These are phyloP conservation scores for Vireo altiloquus DNA, from an alignment of 2,113 vertebrate species.

Conservation along the genomic window DNA sequence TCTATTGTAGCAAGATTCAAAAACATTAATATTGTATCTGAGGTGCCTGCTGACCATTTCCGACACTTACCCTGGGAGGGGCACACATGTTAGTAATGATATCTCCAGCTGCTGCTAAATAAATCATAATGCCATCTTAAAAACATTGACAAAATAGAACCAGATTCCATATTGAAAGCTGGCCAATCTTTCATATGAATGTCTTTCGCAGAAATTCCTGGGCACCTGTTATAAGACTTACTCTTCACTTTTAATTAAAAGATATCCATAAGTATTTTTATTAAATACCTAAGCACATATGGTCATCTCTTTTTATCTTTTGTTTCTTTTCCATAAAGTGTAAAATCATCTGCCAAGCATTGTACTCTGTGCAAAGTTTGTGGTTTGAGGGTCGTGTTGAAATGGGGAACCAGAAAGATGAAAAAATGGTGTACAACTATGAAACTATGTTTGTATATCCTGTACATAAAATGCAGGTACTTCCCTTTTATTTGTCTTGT, in stretches of 20 bases:
- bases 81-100: constrained; percentile 47
- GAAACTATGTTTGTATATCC: not conserved
- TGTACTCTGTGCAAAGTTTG: not conserved
- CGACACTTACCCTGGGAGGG: not conserved
- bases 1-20: not conserved
- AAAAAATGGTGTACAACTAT: not conserved
- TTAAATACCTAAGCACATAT: not conserved
- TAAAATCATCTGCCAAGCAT: not conserved
- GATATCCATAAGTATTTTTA: constrained; percentile 9
- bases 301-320: constrained; percentile 13
- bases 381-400: not conserved
- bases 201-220: constrained; percentile 38
- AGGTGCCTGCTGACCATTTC: constrained; percentile 26
- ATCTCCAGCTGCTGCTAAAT: constrained; percentile 54
- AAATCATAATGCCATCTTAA: constrained; percentile 60
- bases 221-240: constrained; percentile 49
- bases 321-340: not conserved
- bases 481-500: not conserved
- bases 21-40: constrained; percentile 4
- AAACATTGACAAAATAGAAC: constrained; percentile 56
- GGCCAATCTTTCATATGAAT: constrained; percentile 41
- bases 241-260: constrained; percentile 48
- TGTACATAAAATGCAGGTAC: not conserved
- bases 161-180: constrained; percentile 51
- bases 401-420: not conserved